Evolutionary conservation across 2,888 invertebrate species (phyloP).

Genomic region (Achlya flavicornis): DNA sequence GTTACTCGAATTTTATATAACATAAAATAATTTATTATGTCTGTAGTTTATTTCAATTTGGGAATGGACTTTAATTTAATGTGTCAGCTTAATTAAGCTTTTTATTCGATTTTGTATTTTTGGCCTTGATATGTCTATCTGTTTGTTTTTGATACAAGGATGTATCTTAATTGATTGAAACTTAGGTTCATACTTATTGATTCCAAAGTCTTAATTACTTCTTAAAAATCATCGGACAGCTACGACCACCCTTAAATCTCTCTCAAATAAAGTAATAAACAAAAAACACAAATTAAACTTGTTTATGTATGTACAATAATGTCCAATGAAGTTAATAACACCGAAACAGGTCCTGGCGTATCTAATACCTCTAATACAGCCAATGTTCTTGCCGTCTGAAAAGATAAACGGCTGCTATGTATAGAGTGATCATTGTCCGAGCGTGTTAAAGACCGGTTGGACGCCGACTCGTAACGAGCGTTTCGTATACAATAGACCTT

Average conservation of each 20-base stretch:
- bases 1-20: conserved; percentile 25
- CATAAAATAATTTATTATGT: neutral
- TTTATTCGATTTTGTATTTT: no score
- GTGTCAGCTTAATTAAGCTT: no score
- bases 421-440: conserved; percentile 80
- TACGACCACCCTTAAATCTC: neutral
- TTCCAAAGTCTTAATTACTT: no score
- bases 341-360: conserved; percentile 40
- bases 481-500: conserved; percentile 83
- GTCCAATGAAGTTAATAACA: conserved; percentile 32
- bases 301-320: neutral
- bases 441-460: conserved; percentile 82
- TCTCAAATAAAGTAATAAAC: neutral
- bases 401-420: conserved; percentile 71
- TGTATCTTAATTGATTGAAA: no score
- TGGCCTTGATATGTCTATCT: no score
- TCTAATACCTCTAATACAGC: conserved; percentile 47
- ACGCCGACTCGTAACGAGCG: conserved; percentile 73
- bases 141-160: no score
- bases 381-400: conserved; percentile 42
- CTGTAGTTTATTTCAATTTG: neutral
- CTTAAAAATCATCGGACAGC: neutral
- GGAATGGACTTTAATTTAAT: neutral
- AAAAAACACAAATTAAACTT: neutral
- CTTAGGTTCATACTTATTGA: no score